Base-by-base conservation (phyloP, 2,113 vertebrate species). In the Cyrtonyx montezumae region DNA sequence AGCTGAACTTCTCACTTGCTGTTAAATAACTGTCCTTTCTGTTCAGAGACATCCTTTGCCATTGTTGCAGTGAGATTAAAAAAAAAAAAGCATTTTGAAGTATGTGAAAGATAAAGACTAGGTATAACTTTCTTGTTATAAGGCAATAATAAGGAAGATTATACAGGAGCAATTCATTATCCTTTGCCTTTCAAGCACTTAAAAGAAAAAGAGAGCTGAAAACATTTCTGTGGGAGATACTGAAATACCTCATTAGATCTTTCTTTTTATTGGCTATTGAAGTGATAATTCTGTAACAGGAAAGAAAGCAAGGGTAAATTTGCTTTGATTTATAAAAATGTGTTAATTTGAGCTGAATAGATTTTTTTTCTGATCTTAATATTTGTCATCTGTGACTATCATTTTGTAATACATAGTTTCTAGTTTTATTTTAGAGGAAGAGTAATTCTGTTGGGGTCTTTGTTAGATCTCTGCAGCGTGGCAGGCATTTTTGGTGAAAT, bases 311-410 rank as follows among this genome's bases (percentile, higher is more conserved):
- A 89, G 81, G 89, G 67, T 94, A 76, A 74, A 59, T 77, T 90
- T 94, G n/a, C 94, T 95, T 96, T 96, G 88, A 96, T 95, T 96
- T 95, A 30, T 58, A 67, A 67, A 67, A 95, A 96, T 62, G 92
- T 92, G 92, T 95, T 96, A 95, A 95, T 95, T 96, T 96, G 84
- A 91, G 55, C 81, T 8, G 63, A 90, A 78, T n/a, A 58, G 62
- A 73, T 91, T 9, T 88, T 93, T 8, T 88, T 93, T 89, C 89
- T 94, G 87, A 88, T 94, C 75, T 85, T 85, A 70, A 4, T 74
- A n/a, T 93, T 92, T 82, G 34, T 79, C 82, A 58, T 92, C 58
- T 76, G 21, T 66, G 88, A 77, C 37, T 78, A 74, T 48, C 84
- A 53, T 67, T 88, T 92, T 84, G 90, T 92, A 91, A 91, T 91